Base-by-base conservation (phyloP, 2,888 invertebrate species). In the Yponomeuta sedellus region DNA sequence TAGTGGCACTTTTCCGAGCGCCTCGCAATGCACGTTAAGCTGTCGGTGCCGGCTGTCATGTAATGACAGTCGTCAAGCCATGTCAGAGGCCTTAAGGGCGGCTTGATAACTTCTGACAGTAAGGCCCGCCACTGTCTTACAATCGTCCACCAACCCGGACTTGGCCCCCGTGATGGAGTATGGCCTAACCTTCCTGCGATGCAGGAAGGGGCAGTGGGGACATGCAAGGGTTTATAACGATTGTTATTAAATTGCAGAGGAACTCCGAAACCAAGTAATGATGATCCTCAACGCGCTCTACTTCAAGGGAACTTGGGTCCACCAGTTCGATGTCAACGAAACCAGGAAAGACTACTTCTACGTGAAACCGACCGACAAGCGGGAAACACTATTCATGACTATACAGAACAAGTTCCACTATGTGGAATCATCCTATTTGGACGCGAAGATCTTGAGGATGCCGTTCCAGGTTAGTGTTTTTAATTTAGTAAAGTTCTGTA, bases 261-360 rank as follows among this genome's bases (percentile, higher is more conserved):
- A 94, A 68, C 76, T 96, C 0, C 75, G 91, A 34, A 89, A 93
- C 65, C 92, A 94, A 22, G 90, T 94, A 2, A 91, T 97, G 79
- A 73, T 97, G 61, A 82, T 96, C 58, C 88, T 95, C 40, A 97
- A 96, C 82, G 94, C 95, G 0, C 85, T 97, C 40, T 97, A 94
- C 85, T 97, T 97, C 90, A 95, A 96, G 78, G 97, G 97, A 0
- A 87, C 92, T 0, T 97, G 97, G 97, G 88, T 92, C 0, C 91
- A 93, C 69, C 93, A 93, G 73, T 97, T 97, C 76, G 85, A 92
- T 0, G 90, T 92, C 20, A 93, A 93, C 68, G 83, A 86, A 0
- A 96, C 96, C 0, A 87, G 82, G 66, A 70, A 80, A 0, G 93
- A 90, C 0, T 81, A 83, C 8, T 98, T 98, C 85, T 93, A 93